phyloP scores from a whole-genome alignment of 2,797 vertebrate genomes.

The Lepilemur septentrionalis region DNA sequence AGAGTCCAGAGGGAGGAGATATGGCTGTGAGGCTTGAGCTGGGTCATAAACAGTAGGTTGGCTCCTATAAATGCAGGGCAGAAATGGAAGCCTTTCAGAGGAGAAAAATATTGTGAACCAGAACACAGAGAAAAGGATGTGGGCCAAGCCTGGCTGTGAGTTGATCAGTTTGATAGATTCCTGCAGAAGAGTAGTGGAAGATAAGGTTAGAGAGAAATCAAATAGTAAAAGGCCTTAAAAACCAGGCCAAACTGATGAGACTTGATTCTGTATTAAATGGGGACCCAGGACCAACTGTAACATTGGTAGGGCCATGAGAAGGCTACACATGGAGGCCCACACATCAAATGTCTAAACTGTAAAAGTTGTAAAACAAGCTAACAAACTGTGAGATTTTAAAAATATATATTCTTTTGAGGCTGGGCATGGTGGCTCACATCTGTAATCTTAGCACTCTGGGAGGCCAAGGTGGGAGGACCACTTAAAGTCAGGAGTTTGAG shows the following conservation, averaged over 20 bases:
- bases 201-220: neutral
- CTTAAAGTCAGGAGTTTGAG: too few relatives aligned
- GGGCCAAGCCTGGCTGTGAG: neutral
- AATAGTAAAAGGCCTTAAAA: neutral
- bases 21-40: neutral
- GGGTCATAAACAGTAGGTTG: neutral
- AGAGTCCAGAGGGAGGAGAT: neutral
- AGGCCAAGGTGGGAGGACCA: too few relatives aligned
- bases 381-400: neutral
- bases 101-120: neutral
- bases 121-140: neutral
- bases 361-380: slow-evolving; percentile 29
- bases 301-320: neutral
- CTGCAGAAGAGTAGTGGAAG: neutral
- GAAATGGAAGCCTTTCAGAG: neutral
- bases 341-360: neutral
- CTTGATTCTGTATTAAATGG: slow-evolving; percentile 9
- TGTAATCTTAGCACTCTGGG: too few relatives aligned
- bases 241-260: neutral
- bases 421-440: too few relatives aligned
- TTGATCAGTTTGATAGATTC: neutral
- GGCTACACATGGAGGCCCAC: neutral
- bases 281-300: neutral
- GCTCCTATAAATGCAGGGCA: neutral
- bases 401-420: neutral